A percentile compares a stretch with the other conserved stretches of the same genome.
Conservation (phyloP, 2,888 invertebrate species). For the Hypena proboscidalis region DNA sequence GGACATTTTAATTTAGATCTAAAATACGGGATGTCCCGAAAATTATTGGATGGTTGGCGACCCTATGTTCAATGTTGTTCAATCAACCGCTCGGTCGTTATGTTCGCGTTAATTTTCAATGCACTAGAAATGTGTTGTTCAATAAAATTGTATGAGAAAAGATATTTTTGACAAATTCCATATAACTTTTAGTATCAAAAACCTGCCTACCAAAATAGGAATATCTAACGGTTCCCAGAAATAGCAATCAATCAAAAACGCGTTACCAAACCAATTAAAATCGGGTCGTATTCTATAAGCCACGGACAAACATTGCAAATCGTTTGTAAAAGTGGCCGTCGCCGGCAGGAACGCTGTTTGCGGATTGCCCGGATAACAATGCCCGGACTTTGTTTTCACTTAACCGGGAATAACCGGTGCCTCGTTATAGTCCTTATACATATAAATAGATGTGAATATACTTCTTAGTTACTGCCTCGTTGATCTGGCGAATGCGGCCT, state of each 20-base stretch:
- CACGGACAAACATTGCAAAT: conserved; percentile 36
- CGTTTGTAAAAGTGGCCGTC: conserved; percentile 29
- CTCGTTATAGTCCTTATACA: no score
- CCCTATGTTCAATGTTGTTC: background rate
- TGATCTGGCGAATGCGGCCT: no score
- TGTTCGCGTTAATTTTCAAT: background rate
- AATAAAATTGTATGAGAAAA: background rate
- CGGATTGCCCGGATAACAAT: conserved; percentile 68
- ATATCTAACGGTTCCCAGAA: no score
- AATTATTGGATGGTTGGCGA: no score
- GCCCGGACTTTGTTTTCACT: conserved; percentile 64
- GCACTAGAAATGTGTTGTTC: background rate
- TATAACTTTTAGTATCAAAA: no score
- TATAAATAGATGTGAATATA: no score
- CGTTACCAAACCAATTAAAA: conserved; percentile 28
- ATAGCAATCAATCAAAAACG: no score
- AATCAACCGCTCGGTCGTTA: conserved; percentile 1
- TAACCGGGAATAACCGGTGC: conserved; percentile 56
- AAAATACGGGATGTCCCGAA: no score
- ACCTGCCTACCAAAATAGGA: no score
- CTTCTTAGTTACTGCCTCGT: no score
- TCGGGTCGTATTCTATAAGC: conserved; percentile 4
- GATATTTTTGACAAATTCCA: no score
- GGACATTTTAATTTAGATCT: no score
- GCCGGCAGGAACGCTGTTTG: conserved; percentile 51